Evolutionary conservation across 1,140 invertebrate genomes (phyloP).

Genomic region (Apis cerana): DNA sequence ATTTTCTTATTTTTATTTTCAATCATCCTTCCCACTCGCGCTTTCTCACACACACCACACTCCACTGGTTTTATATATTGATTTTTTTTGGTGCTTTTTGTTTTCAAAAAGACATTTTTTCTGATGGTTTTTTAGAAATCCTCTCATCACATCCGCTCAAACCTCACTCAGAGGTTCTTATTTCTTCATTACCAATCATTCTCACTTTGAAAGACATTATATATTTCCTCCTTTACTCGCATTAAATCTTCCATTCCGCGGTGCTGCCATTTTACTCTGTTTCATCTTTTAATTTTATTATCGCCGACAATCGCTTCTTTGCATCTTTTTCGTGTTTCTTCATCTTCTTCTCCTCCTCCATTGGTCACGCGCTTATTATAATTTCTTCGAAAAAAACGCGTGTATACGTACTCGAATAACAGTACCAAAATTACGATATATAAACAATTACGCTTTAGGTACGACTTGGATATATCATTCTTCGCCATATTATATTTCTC

Average conservation of each 20-base stretch:
- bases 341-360: neutral
- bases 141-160: constrained; percentile 24
- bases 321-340: neutral
- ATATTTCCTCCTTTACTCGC: constrained; percentile 51
- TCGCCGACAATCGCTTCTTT: neutral
- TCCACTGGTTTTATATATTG: constrained; percentile 41
- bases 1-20: constrained; percentile 2
- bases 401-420: constrained; percentile 19
- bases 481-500: neutral
- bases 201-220: constrained; percentile 37
- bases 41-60: neutral
- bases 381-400: neutral
- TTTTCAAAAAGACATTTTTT: constrained; percentile 67
- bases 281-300: neutral
- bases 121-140: constrained; percentile 54
- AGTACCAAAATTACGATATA: constrained; percentile 57
- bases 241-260: neutral
- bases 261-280: too few relatives aligned
- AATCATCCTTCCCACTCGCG: constrained; percentile 25
- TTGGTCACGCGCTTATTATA: neutral
- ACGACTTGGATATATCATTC: constrained; percentile 4
- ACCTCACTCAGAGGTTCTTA: constrained; percentile 9
- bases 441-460: constrained; percentile 50
- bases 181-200: constrained; percentile 21
- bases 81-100: constrained; percentile 64